Conservation (phyloP, 2,113 vertebrate species). For the Chaetodon trifascialis region DNA sequence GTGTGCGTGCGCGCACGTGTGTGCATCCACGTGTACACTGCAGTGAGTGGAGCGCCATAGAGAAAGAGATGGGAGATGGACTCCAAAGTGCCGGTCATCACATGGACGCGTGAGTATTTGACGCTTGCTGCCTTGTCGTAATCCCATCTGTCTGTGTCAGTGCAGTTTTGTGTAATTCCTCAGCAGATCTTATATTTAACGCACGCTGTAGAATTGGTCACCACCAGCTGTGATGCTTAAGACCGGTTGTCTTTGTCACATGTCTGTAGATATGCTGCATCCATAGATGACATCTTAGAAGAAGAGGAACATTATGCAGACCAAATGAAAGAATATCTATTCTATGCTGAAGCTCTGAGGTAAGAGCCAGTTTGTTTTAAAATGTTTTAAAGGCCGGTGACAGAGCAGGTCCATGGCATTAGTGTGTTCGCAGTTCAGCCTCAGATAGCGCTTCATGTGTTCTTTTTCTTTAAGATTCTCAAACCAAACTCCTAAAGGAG, state of each 20-base stretch:
- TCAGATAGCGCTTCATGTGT: no score
- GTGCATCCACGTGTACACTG: not conserved
- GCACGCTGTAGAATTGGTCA: not conserved
- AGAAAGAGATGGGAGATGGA: constrained; percentile 96
- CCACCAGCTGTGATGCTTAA: no score
- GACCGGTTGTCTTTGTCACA: not conserved
- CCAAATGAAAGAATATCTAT: constrained; percentile 96
- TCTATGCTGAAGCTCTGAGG: constrained; percentile 94
- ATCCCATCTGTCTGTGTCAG: no score
- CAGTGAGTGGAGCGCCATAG: constrained; percentile 97
- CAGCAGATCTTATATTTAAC: not conserved
- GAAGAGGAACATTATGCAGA: constrained; percentile 97
- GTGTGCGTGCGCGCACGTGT: no score
- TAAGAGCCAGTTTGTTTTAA: constrained; percentile 50
- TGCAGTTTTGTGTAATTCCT: no score
- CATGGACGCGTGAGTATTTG: constrained; percentile 93
- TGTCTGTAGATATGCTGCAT: constrained; percentile 91
- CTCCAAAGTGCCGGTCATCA: constrained; percentile 96
- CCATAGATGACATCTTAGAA: constrained; percentile 95
- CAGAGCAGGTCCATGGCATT: no score
- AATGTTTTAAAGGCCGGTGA: no score
- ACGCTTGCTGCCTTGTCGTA: not conserved
- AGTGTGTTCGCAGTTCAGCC: no score
- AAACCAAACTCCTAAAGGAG: no score
- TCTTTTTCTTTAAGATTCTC: no score